A percentile compares a stretch with the other conserved stretches of the same genome.
Conservation (phyloP, 2,888 invertebrate genomes). For the Machimus rusticus region DNA sequence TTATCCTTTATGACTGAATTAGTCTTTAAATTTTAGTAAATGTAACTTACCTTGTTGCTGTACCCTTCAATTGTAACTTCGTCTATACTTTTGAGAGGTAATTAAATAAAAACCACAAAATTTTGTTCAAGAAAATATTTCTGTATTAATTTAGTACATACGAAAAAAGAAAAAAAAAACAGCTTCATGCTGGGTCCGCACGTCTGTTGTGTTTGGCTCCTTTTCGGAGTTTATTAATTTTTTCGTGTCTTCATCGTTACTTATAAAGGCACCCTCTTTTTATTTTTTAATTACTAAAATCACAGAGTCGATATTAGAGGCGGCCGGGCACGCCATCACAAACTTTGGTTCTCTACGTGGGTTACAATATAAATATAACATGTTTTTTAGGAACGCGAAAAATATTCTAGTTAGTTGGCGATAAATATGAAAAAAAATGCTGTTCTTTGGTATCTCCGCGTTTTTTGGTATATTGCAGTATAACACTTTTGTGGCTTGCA, state of each 20-base stretch:
- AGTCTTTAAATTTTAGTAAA: no score
- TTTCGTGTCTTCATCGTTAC: not conserved
- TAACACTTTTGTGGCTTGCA: no score
- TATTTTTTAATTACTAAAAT: slow-evolving; percentile 3
- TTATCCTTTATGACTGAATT: no score
- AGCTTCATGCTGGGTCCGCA: not conserved
- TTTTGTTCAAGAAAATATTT: no score
- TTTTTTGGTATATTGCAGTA: not conserved
- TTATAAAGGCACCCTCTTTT: slow-evolving; percentile 25
- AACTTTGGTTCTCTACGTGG: slow-evolving; percentile 10
- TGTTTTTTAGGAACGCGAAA: slow-evolving; percentile 19
- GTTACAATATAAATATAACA: not conserved
- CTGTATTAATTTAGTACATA: no score
- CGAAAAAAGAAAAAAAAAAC: no score
- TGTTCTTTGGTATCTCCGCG: not conserved
- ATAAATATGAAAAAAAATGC: not conserved
- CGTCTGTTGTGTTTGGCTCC: not conserved
- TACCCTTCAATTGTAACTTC: no score
- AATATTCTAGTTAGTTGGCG: not conserved
- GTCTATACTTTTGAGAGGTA: no score
- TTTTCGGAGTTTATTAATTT: not conserved
- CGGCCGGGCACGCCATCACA: slow-evolving; percentile 4
- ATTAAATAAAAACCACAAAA: no score
- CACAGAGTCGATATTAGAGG: slow-evolving; percentile 28
- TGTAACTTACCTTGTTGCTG: no score